Percentiles rank a stretch among this genome's conserved stretches.
Evolutionary conservation across 2,113 vertebrate genomes (phyloP).

Genomic region (Ptilonorhynchus violaceus): DNA sequence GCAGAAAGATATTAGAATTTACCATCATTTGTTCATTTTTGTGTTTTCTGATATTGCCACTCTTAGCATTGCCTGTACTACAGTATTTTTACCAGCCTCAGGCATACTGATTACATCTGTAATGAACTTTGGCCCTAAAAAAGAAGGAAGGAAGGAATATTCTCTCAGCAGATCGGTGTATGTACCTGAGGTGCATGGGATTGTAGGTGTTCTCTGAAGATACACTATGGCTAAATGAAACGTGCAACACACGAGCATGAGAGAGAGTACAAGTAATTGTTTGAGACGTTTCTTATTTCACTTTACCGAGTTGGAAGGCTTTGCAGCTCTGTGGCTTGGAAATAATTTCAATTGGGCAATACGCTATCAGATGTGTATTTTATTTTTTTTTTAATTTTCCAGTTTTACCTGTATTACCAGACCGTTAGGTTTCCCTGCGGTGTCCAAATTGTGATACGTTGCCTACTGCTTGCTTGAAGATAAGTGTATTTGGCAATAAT

Average conservation of each 20-base stretch:
- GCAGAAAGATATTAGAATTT: conserved; percentile 84
- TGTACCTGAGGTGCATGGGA: conserved; percentile 71
- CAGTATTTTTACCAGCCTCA: conserved; percentile 80
- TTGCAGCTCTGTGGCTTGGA: conserved; percentile 77
- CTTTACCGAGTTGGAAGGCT: conserved; percentile 70
- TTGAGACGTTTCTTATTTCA: conserved; percentile 74
- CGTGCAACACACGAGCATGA: conserved; percentile 66
- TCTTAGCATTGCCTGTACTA: conserved; percentile 79
- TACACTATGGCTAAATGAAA: conserved; percentile 64
- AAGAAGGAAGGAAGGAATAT: conserved; percentile 63
- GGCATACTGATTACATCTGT: conserved; percentile 71
- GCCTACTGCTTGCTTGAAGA: conserved; percentile 83
- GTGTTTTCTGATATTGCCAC: conserved; percentile 81
- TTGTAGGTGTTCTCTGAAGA: conserved; percentile 74
- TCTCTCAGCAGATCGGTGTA: conserved; percentile 64
- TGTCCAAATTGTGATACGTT: conserved; percentile 80
- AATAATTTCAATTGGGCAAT: conserved; percentile 73
- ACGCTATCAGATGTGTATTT: conserved; percentile 72
- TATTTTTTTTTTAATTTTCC: conserved; percentile 68
- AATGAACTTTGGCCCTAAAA: conserved; percentile 73
- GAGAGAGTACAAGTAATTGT: conserved; percentile 71
- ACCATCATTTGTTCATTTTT: conserved; percentile 82
- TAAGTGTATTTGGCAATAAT: conserved; percentile 80
- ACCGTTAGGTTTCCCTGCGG: conserved; percentile 75
- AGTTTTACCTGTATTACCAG: conserved; percentile 78